Conservation (phyloP, 2,888 invertebrate genomes). For the Rhodophaea formosa region DNA sequence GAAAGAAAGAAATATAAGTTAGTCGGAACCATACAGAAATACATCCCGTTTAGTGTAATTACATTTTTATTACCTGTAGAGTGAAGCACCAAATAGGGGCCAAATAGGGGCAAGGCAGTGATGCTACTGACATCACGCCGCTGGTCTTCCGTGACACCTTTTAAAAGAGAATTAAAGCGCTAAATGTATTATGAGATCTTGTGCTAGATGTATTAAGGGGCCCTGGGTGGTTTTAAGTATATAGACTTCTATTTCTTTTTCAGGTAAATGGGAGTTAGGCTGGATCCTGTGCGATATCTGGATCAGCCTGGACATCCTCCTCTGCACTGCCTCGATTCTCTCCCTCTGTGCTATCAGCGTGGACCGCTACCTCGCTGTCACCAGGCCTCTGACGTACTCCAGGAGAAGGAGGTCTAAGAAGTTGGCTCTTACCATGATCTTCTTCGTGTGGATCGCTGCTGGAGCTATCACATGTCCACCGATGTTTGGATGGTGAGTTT, state of each 20-base stretch:
- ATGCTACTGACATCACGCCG: no score
- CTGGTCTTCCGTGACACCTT: no score
- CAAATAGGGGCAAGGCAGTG: no score
- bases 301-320: slow-evolving; percentile 95
- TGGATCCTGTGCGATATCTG: slow-evolving; percentile 93
- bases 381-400: slow-evolving; percentile 95
- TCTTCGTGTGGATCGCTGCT: slow-evolving; percentile 94
- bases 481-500: slow-evolving; percentile 92
- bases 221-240: no score
- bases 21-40: no score
- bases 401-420: slow-evolving; percentile 92
- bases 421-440: slow-evolving; percentile 91
- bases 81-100: no score
- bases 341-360: slow-evolving; percentile 96
- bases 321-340: slow-evolving; percentile 96
- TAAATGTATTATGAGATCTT: no score
- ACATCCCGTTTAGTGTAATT: no score
- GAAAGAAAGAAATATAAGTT: no score
- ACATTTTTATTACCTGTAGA: no score
- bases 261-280: slow-evolving; percentile 94
- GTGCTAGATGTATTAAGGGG: no score
- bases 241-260: slow-evolving; percentile 13
- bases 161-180: no score
- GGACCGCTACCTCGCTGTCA: slow-evolving; percentile 95
- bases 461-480: slow-evolving; percentile 96